Conservation (phyloP, 2,797 vertebrate genomes). For the Clarias pachynema region DNA sequence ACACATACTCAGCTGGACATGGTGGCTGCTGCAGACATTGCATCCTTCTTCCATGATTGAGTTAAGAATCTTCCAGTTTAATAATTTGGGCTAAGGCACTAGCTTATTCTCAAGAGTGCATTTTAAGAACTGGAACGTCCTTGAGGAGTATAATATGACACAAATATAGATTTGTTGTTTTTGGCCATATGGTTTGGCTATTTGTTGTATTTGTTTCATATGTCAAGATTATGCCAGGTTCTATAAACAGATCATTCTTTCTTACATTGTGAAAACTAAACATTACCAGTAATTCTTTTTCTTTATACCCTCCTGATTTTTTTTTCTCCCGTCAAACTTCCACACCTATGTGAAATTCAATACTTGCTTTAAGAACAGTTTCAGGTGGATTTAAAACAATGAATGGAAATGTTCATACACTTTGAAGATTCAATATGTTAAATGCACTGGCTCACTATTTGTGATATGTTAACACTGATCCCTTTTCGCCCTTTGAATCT, state of each 20-base stretch:
- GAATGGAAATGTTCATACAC: neutral
- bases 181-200: neutral
- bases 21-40: neutral
- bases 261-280: neutral
- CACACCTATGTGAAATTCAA: no score
- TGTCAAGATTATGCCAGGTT: neutral
- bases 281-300: constrained; percentile 4
- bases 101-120: neutral
- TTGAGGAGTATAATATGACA: neutral
- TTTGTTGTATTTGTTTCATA: neutral
- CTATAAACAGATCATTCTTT: constrained; percentile 1
- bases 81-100: neutral
- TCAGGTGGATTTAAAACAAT: neutral
- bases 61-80: neutral
- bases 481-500: neutral
- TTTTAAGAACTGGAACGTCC: neutral
- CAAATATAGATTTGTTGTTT: neutral
- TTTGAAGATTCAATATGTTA: neutral
- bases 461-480: neutral
- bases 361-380: neutral
- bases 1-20: neutral
- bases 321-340: neutral
- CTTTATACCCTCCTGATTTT: neutral
- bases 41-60: neutral
- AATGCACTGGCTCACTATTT: neutral